A percentile compares a stretch with the other conserved stretches of the same genome.
Evolutionary conservation across 30 jellyfish, hydroid and myxozoan species (phyloP).

Genomic region (Sanderia malayensis): DNA sequence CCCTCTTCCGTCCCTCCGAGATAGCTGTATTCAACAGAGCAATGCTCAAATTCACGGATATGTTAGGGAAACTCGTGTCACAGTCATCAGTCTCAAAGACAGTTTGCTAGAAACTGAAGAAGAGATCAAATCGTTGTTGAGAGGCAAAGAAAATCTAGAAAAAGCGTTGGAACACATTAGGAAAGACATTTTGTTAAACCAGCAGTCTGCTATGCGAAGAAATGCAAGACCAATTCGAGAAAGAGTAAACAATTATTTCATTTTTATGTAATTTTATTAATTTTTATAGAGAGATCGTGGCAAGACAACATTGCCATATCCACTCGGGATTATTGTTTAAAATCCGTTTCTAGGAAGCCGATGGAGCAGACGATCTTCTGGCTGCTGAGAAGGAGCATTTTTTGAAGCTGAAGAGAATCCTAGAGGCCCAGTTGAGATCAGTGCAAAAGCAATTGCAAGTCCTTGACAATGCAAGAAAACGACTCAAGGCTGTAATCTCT

Average conservation of each 20-base stretch:
- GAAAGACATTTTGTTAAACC: slow-evolving; percentile 70
- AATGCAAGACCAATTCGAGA: slow-evolving; percentile 77
- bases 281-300: too few species aligned
- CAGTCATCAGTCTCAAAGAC: slow-evolving; percentile 67
- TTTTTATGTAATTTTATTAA: too few species aligned
- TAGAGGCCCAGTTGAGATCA: slow-evolving; percentile 78
- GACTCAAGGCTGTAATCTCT: slow-evolving; percentile 71
- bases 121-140: slow-evolving; percentile 68
- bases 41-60: slow-evolving; percentile 77
- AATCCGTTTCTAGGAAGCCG: slow-evolving; percentile 47
- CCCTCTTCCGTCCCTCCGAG: slow-evolving; percentile 88
- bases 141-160: slow-evolving; percentile 80
- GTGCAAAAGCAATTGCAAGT: slow-evolving; percentile 86
- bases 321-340: too few species aligned
- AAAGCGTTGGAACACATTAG: slow-evolving; percentile 80
- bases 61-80: slow-evolving; percentile 70
- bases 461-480: slow-evolving; percentile 76
- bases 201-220: slow-evolving; percentile 55
- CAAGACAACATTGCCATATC: too few species aligned
- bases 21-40: slow-evolving; percentile 77
- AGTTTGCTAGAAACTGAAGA: slow-evolving; percentile 84
- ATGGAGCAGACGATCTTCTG: slow-evolving; percentile 87
- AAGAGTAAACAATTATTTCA: too few species aligned
- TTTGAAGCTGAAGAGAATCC: slow-evolving; percentile 68
- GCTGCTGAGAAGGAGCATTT: slow-evolving; percentile 70